Evolutionary conservation across 2,797 vertebrate species (phyloP).

Genomic region (Merluccius polli): DNA sequence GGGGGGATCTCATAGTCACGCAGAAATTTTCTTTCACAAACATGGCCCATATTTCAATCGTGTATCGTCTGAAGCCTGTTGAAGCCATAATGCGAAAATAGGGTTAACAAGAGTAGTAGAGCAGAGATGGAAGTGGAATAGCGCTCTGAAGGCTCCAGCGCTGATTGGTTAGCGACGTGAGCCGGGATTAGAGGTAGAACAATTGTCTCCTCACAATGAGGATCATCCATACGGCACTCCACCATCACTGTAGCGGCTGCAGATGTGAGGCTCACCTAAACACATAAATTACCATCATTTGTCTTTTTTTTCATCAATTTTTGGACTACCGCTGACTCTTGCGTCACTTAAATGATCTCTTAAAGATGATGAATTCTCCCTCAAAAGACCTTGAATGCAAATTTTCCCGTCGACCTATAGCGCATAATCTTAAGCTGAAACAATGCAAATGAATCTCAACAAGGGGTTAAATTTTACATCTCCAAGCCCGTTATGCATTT

Average conservation of each 20-base stretch:
- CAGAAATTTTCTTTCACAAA: slow-evolving; percentile 69
- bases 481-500: slow-evolving; percentile 49
- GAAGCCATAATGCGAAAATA: slow-evolving; percentile 51
- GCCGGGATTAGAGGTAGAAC: slow-evolving; percentile 67
- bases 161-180: slow-evolving; percentile 66
- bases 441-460: slow-evolving; percentile 55
- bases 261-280: slow-evolving; percentile 60
- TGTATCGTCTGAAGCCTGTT: slow-evolving; percentile 50
- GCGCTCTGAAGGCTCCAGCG: slow-evolving; percentile 33
- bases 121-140: slow-evolving; percentile 51
- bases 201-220: slow-evolving; percentile 64
- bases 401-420: slow-evolving; percentile 14
- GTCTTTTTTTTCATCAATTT: slow-evolving; percentile 49
- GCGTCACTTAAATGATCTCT: slow-evolving; percentile 35
- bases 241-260: slow-evolving; percentile 45
- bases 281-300: slow-evolving; percentile 42
- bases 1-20: slow-evolving; percentile 71
- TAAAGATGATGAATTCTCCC: slow-evolving; percentile 23
- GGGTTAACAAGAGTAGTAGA: slow-evolving; percentile 56
- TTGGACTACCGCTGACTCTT: slow-evolving; percentile 15
- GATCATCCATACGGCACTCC: slow-evolving; percentile 58
- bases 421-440: slow-evolving; percentile 38
- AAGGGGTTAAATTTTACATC: slow-evolving; percentile 63
- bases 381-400: slow-evolving; percentile 21
- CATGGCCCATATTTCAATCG: slow-evolving; percentile 57